phyloP scores from a whole-genome alignment of 1,140 invertebrate genomes.

The Drosophila equinoxialis region DNA sequence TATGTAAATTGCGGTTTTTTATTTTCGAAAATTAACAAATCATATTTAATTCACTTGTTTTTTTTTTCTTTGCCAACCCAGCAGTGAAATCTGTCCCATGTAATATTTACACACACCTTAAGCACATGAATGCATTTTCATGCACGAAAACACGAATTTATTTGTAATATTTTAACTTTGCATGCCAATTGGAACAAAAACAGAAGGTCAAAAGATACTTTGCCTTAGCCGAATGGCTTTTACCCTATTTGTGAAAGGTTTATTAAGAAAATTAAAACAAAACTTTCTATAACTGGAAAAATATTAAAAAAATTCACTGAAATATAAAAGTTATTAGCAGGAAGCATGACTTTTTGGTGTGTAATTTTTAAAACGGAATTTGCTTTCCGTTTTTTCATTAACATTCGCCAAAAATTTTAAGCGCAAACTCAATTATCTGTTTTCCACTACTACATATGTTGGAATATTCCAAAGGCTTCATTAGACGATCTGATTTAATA shows the following conservation, averaged over 20 bases:
- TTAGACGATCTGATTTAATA: too few relatives aligned
- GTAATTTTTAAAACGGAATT: too few relatives aligned
- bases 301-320: too few relatives aligned
- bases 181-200: constrained; percentile 19
- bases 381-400: too few relatives aligned
- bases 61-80: not conserved
- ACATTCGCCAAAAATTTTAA: too few relatives aligned
- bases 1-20: not conserved
- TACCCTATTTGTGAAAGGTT: not conserved
- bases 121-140: constrained; percentile 44
- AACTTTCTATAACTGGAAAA: too few relatives aligned
- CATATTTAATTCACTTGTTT: constrained; percentile 4
- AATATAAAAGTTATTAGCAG: too few relatives aligned
- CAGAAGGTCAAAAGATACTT: not conserved
- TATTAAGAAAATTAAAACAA: too few relatives aligned
- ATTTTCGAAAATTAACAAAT: not conserved
- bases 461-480: too few relatives aligned
- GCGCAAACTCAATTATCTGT: too few relatives aligned
- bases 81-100: constrained; percentile 7
- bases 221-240: not conserved
- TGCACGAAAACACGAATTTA: constrained; percentile 45
- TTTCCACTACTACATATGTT: too few relatives aligned
- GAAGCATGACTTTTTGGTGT: too few relatives aligned
- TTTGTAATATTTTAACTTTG: constrained; percentile 54
- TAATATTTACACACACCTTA: constrained; percentile 53